Evolutionary conservation across 1,140 invertebrate species (phyloP).

Genomic region (Drosophila cardini): DNA sequence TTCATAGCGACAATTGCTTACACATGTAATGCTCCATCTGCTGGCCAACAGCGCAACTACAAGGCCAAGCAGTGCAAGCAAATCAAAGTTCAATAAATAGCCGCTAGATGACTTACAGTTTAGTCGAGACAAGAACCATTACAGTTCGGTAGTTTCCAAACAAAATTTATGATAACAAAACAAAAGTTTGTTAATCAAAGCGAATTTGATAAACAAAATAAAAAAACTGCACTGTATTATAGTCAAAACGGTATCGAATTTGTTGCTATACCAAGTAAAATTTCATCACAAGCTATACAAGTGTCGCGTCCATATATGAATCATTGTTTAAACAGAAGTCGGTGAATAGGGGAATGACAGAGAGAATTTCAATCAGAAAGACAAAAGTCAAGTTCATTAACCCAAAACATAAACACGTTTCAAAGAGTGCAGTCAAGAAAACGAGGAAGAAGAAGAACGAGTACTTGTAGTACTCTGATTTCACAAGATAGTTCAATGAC

Average conservation of each 20-base stretch:
- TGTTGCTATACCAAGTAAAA: background rate
- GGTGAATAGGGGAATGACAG: background rate
- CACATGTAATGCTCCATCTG: background rate
- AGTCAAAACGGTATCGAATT: background rate
- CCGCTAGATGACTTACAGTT: background rate
- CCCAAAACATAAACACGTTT: constrained; percentile 63
- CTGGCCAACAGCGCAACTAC: background rate
- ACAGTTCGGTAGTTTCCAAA: background rate
- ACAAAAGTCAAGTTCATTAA: constrained; percentile 49
- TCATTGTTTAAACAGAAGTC: constrained; percentile 7
- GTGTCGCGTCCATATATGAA: constrained; percentile 1
- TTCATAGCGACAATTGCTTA: too few relatives aligned
- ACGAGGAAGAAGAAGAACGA: constrained; percentile 1
- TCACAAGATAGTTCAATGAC: constrained; percentile 29
- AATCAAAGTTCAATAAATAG: background rate
- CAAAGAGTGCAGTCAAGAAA: constrained; percentile 30
- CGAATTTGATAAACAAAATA: background rate
- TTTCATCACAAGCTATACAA: constrained; percentile 21
- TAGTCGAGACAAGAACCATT: constrained; percentile 14
- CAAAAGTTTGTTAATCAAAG: constrained; percentile 9
- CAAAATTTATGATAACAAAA: constrained; percentile 20
- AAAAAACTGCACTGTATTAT: background rate
- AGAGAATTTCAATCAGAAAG: background rate
- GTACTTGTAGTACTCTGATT: constrained; percentile 23
- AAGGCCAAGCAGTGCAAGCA: too few relatives aligned